Conservation (phyloP, 1,140 invertebrate species). For the Heliconius eleuchia region DNA sequence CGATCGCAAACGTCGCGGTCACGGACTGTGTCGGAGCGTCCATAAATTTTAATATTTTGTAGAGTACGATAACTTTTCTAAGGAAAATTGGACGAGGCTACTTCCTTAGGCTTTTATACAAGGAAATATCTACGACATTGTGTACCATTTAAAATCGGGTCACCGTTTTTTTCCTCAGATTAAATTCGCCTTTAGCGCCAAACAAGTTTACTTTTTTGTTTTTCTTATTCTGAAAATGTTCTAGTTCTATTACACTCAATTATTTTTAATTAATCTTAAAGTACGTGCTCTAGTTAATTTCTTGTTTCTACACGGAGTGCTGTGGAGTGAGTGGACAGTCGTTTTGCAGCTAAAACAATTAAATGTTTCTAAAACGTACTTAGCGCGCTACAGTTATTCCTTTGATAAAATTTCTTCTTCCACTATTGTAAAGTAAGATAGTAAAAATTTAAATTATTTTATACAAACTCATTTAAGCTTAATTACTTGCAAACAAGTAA, state of each 20-base stretch:
- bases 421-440: neutral
- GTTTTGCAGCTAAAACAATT: slow-evolving; percentile 32
- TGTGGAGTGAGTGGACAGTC: slow-evolving; percentile 32
- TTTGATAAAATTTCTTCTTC: neutral
- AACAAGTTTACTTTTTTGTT: slow-evolving; percentile 36
- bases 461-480: neutral
- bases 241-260: slow-evolving; percentile 56
- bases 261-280: slow-evolving; percentile 66
- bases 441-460: slow-evolving; percentile 9
- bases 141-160: slow-evolving; percentile 22
- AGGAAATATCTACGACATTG: slow-evolving; percentile 8
- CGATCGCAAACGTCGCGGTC: neutral
- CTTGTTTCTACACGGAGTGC: slow-evolving; percentile 31
- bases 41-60: slow-evolving; percentile 7
- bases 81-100: slow-evolving; percentile 7
- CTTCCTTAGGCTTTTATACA: slow-evolving; percentile 14
- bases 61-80: slow-evolving; percentile 13
- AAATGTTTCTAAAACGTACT: slow-evolving; percentile 24
- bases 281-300: slow-evolving; percentile 47
- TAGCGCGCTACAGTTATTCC: neutral
- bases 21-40: neutral
- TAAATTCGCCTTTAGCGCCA: slow-evolving; percentile 24
- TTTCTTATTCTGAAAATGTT: slow-evolving; percentile 35
- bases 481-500: slow-evolving; percentile 17
- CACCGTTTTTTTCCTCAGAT: slow-evolving; percentile 16